A percentile compares a stretch with the other conserved stretches of the same genome.
phyloP scores from a whole-genome alignment of 2,797 vertebrate genomes.

The Muscicapa striata region DNA sequence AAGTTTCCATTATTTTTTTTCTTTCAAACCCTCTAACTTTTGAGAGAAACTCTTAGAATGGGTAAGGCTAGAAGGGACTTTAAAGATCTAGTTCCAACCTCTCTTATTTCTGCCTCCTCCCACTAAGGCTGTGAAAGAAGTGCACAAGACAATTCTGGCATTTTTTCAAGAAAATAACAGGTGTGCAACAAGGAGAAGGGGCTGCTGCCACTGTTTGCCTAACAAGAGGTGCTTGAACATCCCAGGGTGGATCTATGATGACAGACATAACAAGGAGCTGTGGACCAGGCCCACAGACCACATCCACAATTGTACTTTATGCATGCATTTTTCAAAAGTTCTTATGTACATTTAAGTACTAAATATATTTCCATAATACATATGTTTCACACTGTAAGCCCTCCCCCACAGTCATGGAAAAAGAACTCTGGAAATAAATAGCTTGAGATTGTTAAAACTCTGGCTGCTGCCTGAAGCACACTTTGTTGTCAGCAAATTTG shows the following conservation, averaged over 20 bases:
- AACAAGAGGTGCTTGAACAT: not conserved
- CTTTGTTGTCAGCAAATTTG: not conserved
- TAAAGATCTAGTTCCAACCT: not conserved
- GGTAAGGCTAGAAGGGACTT: not conserved
- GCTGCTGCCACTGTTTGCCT: not conserved
- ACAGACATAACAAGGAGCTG: not conserved
- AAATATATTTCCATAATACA: not conserved
- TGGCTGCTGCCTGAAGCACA: not conserved
- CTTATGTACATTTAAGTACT: not conserved
- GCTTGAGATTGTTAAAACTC: not conserved
- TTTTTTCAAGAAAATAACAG: not conserved
- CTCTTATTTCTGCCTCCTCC: not conserved
- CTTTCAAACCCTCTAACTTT: not conserved
- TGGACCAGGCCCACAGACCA: not conserved
- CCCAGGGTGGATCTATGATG: too few relatives aligned
- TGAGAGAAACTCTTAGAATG: not conserved
- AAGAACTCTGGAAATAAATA: not conserved
- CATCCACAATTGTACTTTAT: not conserved
- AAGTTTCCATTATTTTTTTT: not conserved
- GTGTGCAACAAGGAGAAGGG: not conserved
- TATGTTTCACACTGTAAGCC: accelerated
- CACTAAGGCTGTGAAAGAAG: not conserved
- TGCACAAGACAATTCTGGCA: not conserved
- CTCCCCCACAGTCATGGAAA: not conserved
- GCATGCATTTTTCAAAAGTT: not conserved